A percentile compares a stretch with the other conserved stretches of the same genome.
Evolutionary conservation across 2,797 vertebrate genomes (phyloP).

Genomic region (Loriculus beryllinus): DNA sequence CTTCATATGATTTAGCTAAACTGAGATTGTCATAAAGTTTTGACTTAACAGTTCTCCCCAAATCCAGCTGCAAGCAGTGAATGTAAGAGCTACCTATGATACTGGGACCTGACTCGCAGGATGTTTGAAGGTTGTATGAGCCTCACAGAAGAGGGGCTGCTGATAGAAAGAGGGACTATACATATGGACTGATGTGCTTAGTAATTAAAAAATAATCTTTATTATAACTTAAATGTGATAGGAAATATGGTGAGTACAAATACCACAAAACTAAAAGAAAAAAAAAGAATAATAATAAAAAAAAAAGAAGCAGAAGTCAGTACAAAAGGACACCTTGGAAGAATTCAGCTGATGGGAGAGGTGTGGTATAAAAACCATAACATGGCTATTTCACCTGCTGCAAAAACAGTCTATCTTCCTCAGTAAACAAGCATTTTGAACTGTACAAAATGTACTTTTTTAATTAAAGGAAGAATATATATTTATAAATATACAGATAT

Average conservation of each 20-base stretch:
- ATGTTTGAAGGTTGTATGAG: neutral
- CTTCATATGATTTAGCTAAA: neutral
- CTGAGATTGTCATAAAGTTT: neutral
- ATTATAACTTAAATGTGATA: conserved; percentile 88
- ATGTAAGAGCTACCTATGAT: neutral
- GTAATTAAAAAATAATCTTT: conserved; percentile 96
- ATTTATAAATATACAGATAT: conserved; percentile 80
- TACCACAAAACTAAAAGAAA: conserved; percentile 68
- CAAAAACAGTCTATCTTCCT: conserved; percentile 42
- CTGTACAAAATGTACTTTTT: conserved; percentile 74
- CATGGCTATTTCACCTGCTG: conserved; percentile 37
- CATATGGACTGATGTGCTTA: conserved; percentile 31
- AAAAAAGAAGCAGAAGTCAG: conserved; percentile 31
- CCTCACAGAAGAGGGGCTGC: neutral
- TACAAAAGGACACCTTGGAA: conserved; percentile 65
- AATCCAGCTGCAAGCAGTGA: neutral
- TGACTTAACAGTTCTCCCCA: neutral
- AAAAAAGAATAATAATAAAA: neutral
- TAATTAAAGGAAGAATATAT: conserved; percentile 69
- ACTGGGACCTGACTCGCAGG: neutral
- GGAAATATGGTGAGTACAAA: conserved; percentile 78
- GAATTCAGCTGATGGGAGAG: conserved; percentile 62
- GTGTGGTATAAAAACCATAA: conserved; percentile 49
- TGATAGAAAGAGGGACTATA: neutral
- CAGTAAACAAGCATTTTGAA: conserved; percentile 56